phyloP scores from a whole-genome alignment of 1,140 invertebrate genomes.

The Bombus breviceps region DNA sequence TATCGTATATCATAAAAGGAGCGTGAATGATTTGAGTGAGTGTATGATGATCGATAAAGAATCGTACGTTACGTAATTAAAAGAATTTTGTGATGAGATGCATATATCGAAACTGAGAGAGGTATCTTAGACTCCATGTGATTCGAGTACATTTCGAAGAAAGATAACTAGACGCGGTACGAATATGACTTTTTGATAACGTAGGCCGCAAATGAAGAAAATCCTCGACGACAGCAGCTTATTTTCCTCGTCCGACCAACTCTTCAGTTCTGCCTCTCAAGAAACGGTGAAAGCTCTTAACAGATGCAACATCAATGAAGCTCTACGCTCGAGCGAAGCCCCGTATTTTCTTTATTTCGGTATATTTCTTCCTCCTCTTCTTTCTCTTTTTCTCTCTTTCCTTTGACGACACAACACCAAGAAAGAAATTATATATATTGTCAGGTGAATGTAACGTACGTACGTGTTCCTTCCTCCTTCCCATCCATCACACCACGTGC shows the following conservation, averaged over 20 bases:
- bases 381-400: not conserved
- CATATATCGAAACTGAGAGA: too few relatives aligned
- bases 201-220: conserved; percentile 34
- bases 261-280: conserved; percentile 36
- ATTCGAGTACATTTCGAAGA: not conserved
- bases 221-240: conserved; percentile 12
- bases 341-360: conserved; percentile 19
- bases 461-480: not conserved
- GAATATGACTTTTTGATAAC: not conserved
- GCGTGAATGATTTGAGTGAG: too few relatives aligned
- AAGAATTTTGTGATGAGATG: not conserved
- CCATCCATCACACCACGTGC: not conserved
- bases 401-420: conserved; percentile 28
- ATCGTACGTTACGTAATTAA: too few relatives aligned
- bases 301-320: conserved; percentile 51
- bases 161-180: not conserved
- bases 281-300: conserved; percentile 52
- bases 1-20: too few relatives aligned
- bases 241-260: conserved; percentile 36
- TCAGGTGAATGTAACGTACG: not conserved
- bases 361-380: not conserved
- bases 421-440: conserved; percentile 6
- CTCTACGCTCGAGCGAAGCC: conserved; percentile 32
- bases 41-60: too few relatives aligned
- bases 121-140: not conserved